phyloP scores from a whole-genome alignment of 2,113 vertebrate species.

The Penelope pileata region DNA sequence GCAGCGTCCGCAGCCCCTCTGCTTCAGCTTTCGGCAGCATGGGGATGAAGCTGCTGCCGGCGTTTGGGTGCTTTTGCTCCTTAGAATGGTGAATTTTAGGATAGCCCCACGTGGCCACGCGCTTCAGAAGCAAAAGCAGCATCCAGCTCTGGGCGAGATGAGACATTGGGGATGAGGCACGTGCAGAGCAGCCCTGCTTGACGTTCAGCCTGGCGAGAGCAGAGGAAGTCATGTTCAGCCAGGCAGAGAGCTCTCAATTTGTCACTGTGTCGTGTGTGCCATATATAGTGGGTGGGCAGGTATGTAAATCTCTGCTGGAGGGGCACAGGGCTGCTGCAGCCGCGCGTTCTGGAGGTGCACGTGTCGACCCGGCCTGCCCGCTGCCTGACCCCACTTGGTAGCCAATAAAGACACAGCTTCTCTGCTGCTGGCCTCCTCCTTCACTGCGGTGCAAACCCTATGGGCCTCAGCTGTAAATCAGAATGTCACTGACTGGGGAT shows the following conservation, averaged over 20 bases:
- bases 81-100: not conserved
- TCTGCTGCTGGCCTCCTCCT: not conserved
- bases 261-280: not conserved
- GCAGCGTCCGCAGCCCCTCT: not conserved
- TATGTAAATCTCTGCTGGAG: slow-evolving; percentile 10
- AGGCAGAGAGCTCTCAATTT: not conserved
- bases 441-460: not conserved
- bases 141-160: fast-evolving
- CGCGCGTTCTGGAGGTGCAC: not conserved
- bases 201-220: not conserved
- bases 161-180: not conserved
- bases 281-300: slow-evolving; percentile 18
- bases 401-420: slow-evolving; percentile 1
- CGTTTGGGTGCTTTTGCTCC: not conserved
- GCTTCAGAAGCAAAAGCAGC: not conserved
- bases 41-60: fast-evolving
- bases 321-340: not conserved
- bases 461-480: too few species aligned
- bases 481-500: too few species aligned
- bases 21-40: not conserved
- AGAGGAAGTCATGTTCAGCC: slow-evolving; percentile 48
- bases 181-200: not conserved
- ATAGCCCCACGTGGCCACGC: fast-evolving
- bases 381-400: not conserved
- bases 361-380: not conserved